Evolutionary conservation across 2,888 invertebrate species (phyloP), one percentile per base, ranked within the genome.

Genomic region (Pilophorus perplexus): DNA sequence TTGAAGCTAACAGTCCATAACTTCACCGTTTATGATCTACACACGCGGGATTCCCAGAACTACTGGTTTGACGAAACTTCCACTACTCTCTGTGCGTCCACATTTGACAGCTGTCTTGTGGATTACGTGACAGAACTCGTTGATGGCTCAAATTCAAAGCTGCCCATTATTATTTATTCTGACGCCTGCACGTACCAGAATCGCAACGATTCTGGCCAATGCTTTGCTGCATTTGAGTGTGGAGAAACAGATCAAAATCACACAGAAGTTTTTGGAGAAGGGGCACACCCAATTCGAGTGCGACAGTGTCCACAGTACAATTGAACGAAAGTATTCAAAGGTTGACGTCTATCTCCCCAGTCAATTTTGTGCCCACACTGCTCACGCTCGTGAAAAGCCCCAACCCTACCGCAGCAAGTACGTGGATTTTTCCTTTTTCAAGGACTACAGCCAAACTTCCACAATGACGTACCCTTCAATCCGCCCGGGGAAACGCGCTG

Each of bases 341-440:
- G 10, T 28, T 8, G 55, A 55, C 12, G 33, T 55, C 12, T 33
- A 33, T 12, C 55, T 33, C n/a, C 55, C 48, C 8, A 48, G 25
- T 48, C 48, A 48, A 48, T 48, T 22, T 25, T 22, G 22, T 25
- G 48, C n/a, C 25, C 48, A 22, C 14, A 12, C 48, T 22, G 22
- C 25, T 2, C 8, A 22, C 2, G 48, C 23, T 54, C 46, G 68
- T 12, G 25, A n/a, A 18, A 48, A 22, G 12, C 48, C 48, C 16
- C 20, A 44, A 22, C 68, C 64, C 33, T 69, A 69, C 33, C 55
- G 62, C 22, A 62, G 64, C 14, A 46, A 59, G 27, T 57, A 55
- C 38, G 23, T 69, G 20, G 66, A 62, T n/a, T 23, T 65, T 50
- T 55, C 52, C 10, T 69, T 68, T 68, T 69, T 68, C 46, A 67